Conservation (phyloP, 1,140 invertebrate genomes). For the Mesaphorura yosii region DNA sequence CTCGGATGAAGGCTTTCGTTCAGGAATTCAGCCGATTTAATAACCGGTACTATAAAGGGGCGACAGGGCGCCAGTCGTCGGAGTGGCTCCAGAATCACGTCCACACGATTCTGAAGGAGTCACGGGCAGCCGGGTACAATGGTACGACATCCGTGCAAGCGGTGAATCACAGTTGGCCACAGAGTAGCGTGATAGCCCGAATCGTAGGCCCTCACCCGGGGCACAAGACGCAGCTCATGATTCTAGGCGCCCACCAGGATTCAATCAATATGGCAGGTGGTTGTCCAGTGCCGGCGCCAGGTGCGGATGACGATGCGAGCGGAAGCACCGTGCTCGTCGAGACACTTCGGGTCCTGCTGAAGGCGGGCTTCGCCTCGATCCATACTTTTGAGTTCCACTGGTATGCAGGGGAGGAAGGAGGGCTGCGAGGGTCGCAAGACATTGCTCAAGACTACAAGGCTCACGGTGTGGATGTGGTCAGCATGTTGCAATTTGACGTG, state of each 20-base stretch:
- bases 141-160: neutral
- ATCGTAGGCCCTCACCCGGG: slow-evolving; percentile 12
- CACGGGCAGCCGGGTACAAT: neutral
- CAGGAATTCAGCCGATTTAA: neutral
- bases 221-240: slow-evolving; percentile 5
- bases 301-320: slow-evolving; percentile 15
- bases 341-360: slow-evolving; percentile 10
- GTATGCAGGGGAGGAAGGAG: slow-evolving; percentile 21
- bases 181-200: slow-evolving; percentile 12
- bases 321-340: slow-evolving; percentile 1
- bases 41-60: slow-evolving; percentile 2
- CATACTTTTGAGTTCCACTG: slow-evolving; percentile 20
- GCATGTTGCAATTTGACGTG: slow-evolving; percentile 14
- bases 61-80: slow-evolving; percentile 5
- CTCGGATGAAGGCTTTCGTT: neutral
- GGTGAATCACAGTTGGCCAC: neutral
- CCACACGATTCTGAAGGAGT: neutral
- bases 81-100: slow-evolving; percentile 4
- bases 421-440: slow-evolving; percentile 10
- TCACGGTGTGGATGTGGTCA: neutral
- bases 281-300: slow-evolving; percentile 1
- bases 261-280: neutral
- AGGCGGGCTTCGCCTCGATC: slow-evolving; percentile 2
- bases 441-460: slow-evolving; percentile 9
- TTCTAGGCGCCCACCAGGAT: slow-evolving; percentile 19